Conservation (phyloP, 2,888 invertebrate species). For the Ectobius pallidus region DNA sequence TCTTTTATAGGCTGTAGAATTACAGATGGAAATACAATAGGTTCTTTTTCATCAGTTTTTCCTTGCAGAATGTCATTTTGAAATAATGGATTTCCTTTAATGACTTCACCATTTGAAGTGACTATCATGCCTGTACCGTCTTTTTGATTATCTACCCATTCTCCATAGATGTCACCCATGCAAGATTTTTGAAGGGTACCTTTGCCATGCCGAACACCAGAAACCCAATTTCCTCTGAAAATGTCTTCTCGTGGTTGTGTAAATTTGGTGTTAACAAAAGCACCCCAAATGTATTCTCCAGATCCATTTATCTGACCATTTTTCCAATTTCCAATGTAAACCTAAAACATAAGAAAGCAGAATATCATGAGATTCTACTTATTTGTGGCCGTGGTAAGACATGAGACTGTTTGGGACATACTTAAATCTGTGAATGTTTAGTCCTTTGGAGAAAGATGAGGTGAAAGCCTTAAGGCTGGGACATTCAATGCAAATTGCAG, state of each 20-base stretch:
- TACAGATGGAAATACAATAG: too few relatives aligned
- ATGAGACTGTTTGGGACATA: too few relatives aligned
- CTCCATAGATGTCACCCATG: background rate
- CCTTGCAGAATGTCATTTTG: background rate
- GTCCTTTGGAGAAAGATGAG: too few relatives aligned
- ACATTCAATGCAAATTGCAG: too few relatives aligned
- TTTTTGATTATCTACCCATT: background rate
- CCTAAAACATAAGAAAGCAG: background rate
- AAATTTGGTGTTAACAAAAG: background rate
- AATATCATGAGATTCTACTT: too few relatives aligned
- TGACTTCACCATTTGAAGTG: background rate
- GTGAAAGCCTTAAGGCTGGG: too few relatives aligned
- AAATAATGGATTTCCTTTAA: background rate
- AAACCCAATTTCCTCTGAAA: background rate
- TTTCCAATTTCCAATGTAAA: background rate
- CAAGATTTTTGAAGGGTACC: background rate
- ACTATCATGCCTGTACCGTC: background rate
- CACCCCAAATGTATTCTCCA: background rate
- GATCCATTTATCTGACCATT: background rate
- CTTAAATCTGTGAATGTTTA: too few relatives aligned
- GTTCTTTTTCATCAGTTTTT: background rate
- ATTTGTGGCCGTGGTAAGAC: too few relatives aligned
- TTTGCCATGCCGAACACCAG: background rate
- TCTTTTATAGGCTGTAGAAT: too few relatives aligned
- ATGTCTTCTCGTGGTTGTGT: background rate